Base-by-base conservation (phyloP, 2,888 invertebrate genomes). In the Oscheius onirici region DNA sequence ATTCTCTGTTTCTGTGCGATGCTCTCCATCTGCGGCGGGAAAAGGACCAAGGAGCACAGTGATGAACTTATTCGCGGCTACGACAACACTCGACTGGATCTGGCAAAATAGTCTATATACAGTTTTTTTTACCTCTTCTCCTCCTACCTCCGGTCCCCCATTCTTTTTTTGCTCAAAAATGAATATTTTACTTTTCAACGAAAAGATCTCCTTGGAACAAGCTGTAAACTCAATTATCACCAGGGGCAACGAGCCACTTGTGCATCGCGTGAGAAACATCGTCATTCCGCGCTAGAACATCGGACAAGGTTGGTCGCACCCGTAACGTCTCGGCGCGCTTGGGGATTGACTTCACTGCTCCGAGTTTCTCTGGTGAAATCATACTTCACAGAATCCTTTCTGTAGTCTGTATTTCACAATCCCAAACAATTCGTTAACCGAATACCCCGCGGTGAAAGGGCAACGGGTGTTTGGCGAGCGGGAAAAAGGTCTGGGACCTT, bases 1-100 rank as follows among this genome's bases (percentile, higher is more conserved):
- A 40, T 79, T 15, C 68, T 83, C 17, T 66, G 81, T 5, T 11
- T 81, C 10, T 81, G 77, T 55, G 80, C 73, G 11, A 43, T 69
- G 0, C 43, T 82, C 17, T 82, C 82, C 0, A 41, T 79, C 6
- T 81, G 78, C 55, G 74, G 72, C 0, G 73, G 72, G 17, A 68
- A 60, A 26, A 68, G 40, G 54, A 34, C 28, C n/a, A 52, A 60
- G 17, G 26, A 17, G 17, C 34, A 13, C 3, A 28, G 43, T 11
- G 71, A 71, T 15, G 57, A 28, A 22, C 58, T 66, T 43, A 71
- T 71, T 15, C 55, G 57, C 11, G 71, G 72, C 24, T 72, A 60
- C 44, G 68, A 69, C 3, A 60, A 60, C 34, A 54, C 68, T 13
- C 22, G 68, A 46, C 61, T 68, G 1, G 72, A 67, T 69, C 41